Evolutionary conservation across 1,140 invertebrate species (phyloP), one percentile per base, ranked within the genome.

Genomic region (Plectus sambesii): DNA sequence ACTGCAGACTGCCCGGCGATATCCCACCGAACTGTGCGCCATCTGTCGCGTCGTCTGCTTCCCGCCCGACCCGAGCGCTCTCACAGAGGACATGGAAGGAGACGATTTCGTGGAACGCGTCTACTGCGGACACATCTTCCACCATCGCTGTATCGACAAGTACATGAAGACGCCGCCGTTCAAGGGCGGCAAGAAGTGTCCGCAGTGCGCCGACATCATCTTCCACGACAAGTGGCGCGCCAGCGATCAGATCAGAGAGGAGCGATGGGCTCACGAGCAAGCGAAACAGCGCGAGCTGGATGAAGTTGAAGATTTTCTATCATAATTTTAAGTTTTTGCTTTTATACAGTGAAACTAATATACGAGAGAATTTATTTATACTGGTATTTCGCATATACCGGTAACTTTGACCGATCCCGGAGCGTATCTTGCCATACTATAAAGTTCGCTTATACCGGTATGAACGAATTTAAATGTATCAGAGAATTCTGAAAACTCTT

Each of bases 91-190:
- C 37, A 47, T 23, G n/a, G 23, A 51, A 15, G 42, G 29, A 49
- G 49, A 75, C 72, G 63, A 76, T 17, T 54, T 74, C 57, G 73
- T 81, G 17, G 82, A 84, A 61, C 74, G 81, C 53, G 74, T 84
- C 1, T 83, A 82, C 56, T 84, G 82, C 68, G 78, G 80, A 5
- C 82, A 84, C 69, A 60, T 82, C 6, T 83, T 81, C 65, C 82
- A 84, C 66, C 74, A 80, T 56, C 74, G 75, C 42, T 84, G 82
- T 66, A 70, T 84, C n/a, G 73, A 80, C 51, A 74, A 69, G 23
- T 83, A 78, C 59, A 78, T 84, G 71, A 80, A 81, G 60, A 81
- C 78, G 50, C 82, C 82, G 17, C 82, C 82, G 33, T 84, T 84
- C 71, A 76, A 78, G 62, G 78, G 75, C 55, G 78, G 78, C 40